Conservation (phyloP, 2,888 invertebrate genomes). For the Galerucella nymphaeae region DNA sequence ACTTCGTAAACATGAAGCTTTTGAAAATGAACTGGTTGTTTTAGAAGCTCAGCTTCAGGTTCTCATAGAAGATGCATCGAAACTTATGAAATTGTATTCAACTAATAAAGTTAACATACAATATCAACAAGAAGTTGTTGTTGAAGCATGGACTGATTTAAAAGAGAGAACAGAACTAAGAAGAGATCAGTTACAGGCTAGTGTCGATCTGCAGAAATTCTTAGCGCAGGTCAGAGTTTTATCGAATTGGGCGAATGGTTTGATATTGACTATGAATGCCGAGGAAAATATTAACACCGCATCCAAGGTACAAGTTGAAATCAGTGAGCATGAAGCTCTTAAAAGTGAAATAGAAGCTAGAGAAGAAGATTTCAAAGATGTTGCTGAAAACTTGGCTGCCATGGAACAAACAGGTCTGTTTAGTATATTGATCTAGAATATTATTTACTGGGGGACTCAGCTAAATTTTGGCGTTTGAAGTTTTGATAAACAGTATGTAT, state of each 20-base stretch:
- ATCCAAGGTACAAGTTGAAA: slow-evolving; percentile 81
- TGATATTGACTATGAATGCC: slow-evolving; percentile 81
- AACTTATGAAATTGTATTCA: slow-evolving; percentile 89
- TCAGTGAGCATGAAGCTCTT: slow-evolving; percentile 85
- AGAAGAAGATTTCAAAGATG: slow-evolving; percentile 81
- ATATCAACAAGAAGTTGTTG: slow-evolving; percentile 86
- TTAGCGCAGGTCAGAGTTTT: slow-evolving; percentile 82
- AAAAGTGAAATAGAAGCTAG: slow-evolving; percentile 90
- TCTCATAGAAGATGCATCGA: slow-evolving; percentile 91
- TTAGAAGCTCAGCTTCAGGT: slow-evolving; percentile 92
- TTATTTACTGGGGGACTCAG: background rate
- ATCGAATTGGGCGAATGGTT: slow-evolving; percentile 86
- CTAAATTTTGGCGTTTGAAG: background rate
- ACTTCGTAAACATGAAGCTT: slow-evolving; percentile 88
- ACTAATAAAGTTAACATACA: slow-evolving; percentile 91
- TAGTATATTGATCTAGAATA: background rate
- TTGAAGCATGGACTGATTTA: slow-evolving; percentile 87
- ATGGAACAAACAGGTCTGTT: slow-evolving; percentile 78
- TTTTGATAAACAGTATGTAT: too few relatives aligned
- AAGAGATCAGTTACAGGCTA: slow-evolving; percentile 84
- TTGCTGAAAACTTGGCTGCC: slow-evolving; percentile 80
- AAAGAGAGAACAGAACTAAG: slow-evolving; percentile 85
- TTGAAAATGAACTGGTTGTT: slow-evolving; percentile 92
- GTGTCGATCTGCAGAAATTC: slow-evolving; percentile 90
- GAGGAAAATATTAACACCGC: slow-evolving; percentile 87